Conservation (phyloP, 2,888 invertebrate genomes). For the Agonopterix arenella region DNA sequence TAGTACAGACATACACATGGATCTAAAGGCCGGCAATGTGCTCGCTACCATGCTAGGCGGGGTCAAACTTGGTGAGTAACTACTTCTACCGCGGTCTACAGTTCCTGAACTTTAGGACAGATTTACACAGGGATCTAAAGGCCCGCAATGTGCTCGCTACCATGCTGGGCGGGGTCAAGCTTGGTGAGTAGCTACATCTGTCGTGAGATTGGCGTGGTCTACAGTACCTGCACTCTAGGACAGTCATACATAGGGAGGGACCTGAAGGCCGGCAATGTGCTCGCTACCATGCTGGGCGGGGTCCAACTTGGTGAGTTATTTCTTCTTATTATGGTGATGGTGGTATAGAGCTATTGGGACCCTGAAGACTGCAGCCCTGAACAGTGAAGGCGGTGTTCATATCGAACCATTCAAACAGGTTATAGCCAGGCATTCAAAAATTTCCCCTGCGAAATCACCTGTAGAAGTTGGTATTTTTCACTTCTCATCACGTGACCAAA, state of each 20-base stretch:
- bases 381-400: too few relatives aligned
- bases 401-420: too few relatives aligned
- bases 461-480: too few relatives aligned
- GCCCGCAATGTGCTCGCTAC: conserved; percentile 99
- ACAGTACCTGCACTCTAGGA: conserved; percentile 91
- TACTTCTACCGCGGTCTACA: conserved; percentile 83
- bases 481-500: too few relatives aligned
- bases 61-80: conserved; percentile 92
- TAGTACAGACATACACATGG: conserved; percentile 96
- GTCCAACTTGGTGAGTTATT: conserved; percentile 85
- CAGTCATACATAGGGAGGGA: conserved; percentile 98
- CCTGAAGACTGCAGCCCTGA: too few relatives aligned
- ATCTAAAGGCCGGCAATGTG: conserved; percentile 99
- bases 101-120: conserved; percentile 94
- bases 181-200: conserved; percentile 83
- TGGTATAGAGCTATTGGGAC: too few relatives aligned
- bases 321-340: too few relatives aligned
- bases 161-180: conserved; percentile 95
- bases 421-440: too few relatives aligned
- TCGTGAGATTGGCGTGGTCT: conserved; percentile 93
- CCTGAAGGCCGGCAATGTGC: conserved; percentile 98
- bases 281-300: conserved; percentile 95
- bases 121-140: conserved; percentile 98
- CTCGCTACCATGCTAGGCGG: conserved; percentile 96
- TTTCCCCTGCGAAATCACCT: too few relatives aligned